Base-by-base conservation (phyloP, 2,888 invertebrate genomes). In the Lepidonotus clava region DNA sequence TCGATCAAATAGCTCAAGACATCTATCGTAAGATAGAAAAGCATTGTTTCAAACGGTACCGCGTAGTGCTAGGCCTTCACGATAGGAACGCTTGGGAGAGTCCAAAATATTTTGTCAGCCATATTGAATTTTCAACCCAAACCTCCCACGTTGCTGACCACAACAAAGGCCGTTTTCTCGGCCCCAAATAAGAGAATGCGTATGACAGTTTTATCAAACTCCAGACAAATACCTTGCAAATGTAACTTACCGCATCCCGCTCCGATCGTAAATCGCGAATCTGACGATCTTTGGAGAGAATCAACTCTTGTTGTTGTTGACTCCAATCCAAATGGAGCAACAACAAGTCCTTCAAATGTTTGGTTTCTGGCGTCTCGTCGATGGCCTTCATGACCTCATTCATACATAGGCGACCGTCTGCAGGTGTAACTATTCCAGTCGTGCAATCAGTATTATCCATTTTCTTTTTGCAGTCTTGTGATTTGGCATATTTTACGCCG, bases 241-340 rank as follows among this genome's bases (percentile, higher is more conserved):
- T 40, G 0, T 36, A 53, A 51, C 92, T 91, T 95, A 98, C 96
- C 94, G 96, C 95, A 93, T 97, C 96, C 95, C 97, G 97, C 95
- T 98, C 97, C 91, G 96, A 96, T 92, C 96, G 96, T 51, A 97
- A 95, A 86, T 96, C 95, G 87, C 96, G 96, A 89, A 97, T 95
- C 85, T 96, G 95, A 93, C 96, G 97, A 91, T 98, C 97, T 94
- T 97, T 97, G 90, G 96, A 96, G 90, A 96, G 95, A 89, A 98
- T 95, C 91, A 96, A 96, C 92, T 98, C 97, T 92, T 97, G 97
- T 94, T 98, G 98, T 94, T 97, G 97, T 94, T 98, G 97, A 93
- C 98, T 97, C 88, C 98, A 95, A 94, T 98, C 97, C 91, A 98
- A 95, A 94, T 98, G 97, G 90, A 97, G 95, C 87, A 97, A 95